Conservation (phyloP, 1,140 invertebrate genomes). For the Aphaenogaster rudis region DNA sequence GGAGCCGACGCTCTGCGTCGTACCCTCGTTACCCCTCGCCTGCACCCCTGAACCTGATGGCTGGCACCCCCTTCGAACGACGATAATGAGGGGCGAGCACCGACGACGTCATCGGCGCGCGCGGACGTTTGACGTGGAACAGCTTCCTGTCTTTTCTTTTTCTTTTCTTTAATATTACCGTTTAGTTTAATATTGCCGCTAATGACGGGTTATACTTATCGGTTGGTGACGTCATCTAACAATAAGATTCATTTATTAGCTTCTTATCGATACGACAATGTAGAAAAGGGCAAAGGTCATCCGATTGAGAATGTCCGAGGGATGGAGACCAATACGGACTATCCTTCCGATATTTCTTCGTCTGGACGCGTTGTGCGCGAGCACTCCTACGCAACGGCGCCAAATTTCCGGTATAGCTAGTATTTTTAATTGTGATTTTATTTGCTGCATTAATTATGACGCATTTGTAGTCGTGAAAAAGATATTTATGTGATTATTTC, state of each 20-base stretch:
- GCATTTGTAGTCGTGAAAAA: not conserved
- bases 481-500: not conserved
- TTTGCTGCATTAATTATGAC: not conserved
- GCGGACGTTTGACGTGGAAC: slow-evolving; percentile 21
- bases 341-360: not conserved
- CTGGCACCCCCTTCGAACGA: not conserved
- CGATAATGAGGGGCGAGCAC: slow-evolving; percentile 48
- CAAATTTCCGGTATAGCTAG: not conserved
- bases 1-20: slow-evolving; percentile 75
- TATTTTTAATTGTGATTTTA: not conserved
- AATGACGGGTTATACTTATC: not conserved
- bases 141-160: not conserved
- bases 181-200: too few relatives aligned
- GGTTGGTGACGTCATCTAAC: not conserved
- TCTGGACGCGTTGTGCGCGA: not conserved
- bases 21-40: slow-evolving; percentile 48
- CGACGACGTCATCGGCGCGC: slow-evolving; percentile 53
- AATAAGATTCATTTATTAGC: slow-evolving; percentile 7
- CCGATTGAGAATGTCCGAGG: not conserved
- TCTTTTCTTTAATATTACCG: not conserved
- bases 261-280: not conserved
- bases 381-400: not conserved
- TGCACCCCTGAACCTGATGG: not conserved
- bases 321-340: too few relatives aligned
- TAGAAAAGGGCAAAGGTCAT: not conserved